Percentiles rank a stretch among this genome's conserved stretches.
Evolutionary conservation across 2,113 vertebrate genomes (phyloP).

Genomic region (Anguilla japonica): DNA sequence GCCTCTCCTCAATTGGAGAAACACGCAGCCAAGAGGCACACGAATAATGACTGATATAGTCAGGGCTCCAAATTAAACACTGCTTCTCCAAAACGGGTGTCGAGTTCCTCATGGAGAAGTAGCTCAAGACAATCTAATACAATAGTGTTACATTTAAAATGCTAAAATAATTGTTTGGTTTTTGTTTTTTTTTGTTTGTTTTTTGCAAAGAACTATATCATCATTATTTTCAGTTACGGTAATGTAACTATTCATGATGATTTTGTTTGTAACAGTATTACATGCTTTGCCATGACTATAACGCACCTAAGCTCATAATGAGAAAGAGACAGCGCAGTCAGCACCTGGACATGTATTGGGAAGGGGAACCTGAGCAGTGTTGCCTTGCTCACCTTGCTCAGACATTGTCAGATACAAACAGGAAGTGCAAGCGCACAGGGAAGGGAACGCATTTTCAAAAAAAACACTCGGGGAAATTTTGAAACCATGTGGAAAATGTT

Average conservation of each 20-base stretch:
- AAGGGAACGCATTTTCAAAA: constrained; percentile 18
- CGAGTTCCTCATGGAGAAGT: background rate
- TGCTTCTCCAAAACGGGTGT: background rate
- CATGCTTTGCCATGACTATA: too few relatives aligned
- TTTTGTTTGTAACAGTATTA: too few relatives aligned
- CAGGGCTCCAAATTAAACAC: background rate
- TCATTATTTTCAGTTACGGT: too few relatives aligned
- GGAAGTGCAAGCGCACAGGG: background rate
- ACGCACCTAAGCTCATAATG: too few relatives aligned
- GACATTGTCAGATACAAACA: background rate
- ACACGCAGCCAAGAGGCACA: background rate
- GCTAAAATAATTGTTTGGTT: too few relatives aligned
- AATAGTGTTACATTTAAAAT: too few relatives aligned
- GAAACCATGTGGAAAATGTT: background rate
- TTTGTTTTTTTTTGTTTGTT: too few relatives aligned
- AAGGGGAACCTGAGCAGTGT: background rate
- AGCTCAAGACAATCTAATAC: too few relatives aligned
- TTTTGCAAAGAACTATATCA: too few relatives aligned
- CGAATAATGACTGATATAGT: background rate
- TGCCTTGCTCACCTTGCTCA: background rate
- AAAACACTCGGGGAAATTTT: background rate
- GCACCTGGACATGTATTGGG: background rate
- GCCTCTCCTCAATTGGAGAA: background rate
- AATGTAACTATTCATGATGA: too few relatives aligned
- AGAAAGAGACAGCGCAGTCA: background rate